Percentiles rank a stretch among this genome's conserved stretches.
These are phyloP conservation scores for Labia minor DNA, from an alignment of 2,888 invertebrate species.

Conservation along the genomic window DNA sequence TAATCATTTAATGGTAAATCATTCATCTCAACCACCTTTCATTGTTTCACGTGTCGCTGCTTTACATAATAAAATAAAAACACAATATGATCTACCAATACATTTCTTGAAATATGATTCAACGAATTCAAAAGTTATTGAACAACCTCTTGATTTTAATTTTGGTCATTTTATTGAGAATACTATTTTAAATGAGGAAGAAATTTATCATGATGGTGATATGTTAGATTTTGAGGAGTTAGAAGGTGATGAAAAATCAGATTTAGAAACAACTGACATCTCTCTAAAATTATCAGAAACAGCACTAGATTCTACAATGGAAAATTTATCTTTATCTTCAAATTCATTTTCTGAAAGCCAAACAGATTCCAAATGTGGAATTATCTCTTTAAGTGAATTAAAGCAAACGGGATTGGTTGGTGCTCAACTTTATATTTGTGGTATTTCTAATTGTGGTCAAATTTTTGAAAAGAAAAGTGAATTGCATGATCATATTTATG, in stretches of 20 bases:
- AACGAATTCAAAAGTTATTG: background rate
- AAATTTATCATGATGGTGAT: too few species aligned
- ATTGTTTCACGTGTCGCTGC: slow-evolving; percentile 31
- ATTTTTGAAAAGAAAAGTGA: slow-evolving; percentile 32
- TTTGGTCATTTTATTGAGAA: too few species aligned
- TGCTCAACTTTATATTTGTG: slow-evolving; percentile 43
- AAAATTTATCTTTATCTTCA: too few species aligned
- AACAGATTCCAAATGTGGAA: too few species aligned
- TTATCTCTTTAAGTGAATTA: slow-evolving; percentile 32
- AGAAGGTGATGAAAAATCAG: too few species aligned
- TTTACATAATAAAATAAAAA: background rate
- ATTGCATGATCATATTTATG: slow-evolving; percentile 35
- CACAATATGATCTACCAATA: background rate
- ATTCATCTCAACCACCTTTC: slow-evolving; percentile 36
- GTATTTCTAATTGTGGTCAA: slow-evolving; percentile 37
- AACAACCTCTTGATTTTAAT: too few species aligned
- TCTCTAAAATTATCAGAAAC: too few species aligned
- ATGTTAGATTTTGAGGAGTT: too few species aligned
- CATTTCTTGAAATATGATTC: background rate
- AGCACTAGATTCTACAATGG: too few species aligned
- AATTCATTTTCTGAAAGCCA: too few species aligned
- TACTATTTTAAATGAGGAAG: too few species aligned
- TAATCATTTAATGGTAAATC: slow-evolving; percentile 39
- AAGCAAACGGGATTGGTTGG: slow-evolving; percentile 36
- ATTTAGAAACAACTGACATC: too few species aligned